Evolutionary conservation across 2,113 vertebrate genomes (phyloP), one percentile per base, ranked within the genome.

Genomic region (Solea solea): DNA sequence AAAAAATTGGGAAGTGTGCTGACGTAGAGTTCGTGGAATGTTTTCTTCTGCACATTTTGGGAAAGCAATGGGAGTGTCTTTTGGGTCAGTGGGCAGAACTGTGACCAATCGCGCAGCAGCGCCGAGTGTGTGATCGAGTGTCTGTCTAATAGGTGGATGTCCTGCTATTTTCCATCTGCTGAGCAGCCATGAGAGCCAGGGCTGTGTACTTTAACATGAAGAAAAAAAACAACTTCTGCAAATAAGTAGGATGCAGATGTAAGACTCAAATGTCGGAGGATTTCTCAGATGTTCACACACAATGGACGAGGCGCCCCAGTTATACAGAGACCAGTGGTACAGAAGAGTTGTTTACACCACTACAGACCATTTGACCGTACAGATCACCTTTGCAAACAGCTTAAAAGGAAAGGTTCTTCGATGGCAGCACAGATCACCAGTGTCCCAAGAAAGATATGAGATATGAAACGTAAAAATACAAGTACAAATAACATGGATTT

Each of bases 11-110:
- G 78, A 90, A 86, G 72, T 27, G 52, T 50, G 55, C 66, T 81
- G 81, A 84, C 15, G 74, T 80, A 9, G 59, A 7, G 46, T 13
- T 53, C 68, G 65, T 76, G 89, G 91, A 91, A 92, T 89, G 87
- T 67, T 46, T 15, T 66, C 58, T 65, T 76, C 66, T 74, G n/a
- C 69, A 62, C 66, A 21, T 70, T 82, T 69, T 71, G 63, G 59
- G 61, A 52, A 79, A 80, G 73, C 64, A 54, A 45, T 64, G 69
- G 66, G 68, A 80, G 39, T 11, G 44, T 8, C 25, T 55, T 12
- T 11, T 27, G 54, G 51, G 16, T 63, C 1, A 16, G 65, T 63
- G 46, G 49, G 75, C 40, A 59, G 57, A 44, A 11, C 50, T 64
- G 70, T 21, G 53, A 55, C 62, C 70, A 45, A 3, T 65, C 64